These are phyloP conservation scores for Apis laboriosa DNA, from an alignment of 1,140 invertebrate genomes.

Conservation along the genomic window DNA sequence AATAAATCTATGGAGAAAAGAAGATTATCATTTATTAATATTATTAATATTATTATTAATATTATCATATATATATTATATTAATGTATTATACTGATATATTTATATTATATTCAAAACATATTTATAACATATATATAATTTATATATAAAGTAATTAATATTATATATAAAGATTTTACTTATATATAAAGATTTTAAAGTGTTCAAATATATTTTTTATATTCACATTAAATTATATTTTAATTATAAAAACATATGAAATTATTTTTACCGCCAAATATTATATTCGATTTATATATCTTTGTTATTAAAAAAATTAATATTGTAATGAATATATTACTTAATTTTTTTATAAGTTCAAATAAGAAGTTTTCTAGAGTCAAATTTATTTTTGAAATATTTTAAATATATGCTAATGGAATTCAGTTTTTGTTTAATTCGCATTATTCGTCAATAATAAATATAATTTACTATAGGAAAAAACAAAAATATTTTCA, in stretches of 20 bases:
- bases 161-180: no score
- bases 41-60: no score
- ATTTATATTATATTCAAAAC: no score
- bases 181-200: no score
- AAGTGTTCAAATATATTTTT: no score
- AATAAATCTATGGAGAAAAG: no score
- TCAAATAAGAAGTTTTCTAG: neutral
- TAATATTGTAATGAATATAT: neutral
- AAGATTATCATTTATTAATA: no score
- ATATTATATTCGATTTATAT: neutral
- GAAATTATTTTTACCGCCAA: conserved; percentile 1
- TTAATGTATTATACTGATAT: no score
- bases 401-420: neutral
- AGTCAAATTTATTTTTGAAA: neutral
- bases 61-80: no score
- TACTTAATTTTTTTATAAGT: neutral
- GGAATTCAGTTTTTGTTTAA: neutral
- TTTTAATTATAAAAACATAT: neutral
- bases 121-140: no score
- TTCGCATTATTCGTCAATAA: neutral
- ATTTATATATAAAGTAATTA: no score
- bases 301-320: neutral
- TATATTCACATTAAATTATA: neutral
- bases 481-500: neutral
- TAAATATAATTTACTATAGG: neutral